Conservation (phyloP, 2,797 vertebrate genomes). For the Sebastes wilsoni region DNA sequence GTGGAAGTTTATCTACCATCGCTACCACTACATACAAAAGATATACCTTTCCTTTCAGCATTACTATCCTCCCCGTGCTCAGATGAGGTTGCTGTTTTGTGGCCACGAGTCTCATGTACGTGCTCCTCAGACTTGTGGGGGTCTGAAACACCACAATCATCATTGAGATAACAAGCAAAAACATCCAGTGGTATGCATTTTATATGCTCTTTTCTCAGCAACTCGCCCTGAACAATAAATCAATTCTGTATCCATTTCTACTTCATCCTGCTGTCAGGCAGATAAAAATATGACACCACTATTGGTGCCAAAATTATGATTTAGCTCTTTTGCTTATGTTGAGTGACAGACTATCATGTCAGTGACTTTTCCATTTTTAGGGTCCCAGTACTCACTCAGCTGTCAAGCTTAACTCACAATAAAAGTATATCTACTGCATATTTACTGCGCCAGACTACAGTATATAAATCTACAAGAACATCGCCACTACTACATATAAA, state of each 20-base stretch:
- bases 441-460: constrained; percentile 2
- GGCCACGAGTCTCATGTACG: neutral
- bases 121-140: constrained; percentile 9
- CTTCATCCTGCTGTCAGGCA: constrained; percentile 11
- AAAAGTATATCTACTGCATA: constrained; percentile 10
- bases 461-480: neutral
- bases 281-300: constrained; percentile 30
- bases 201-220: neutral
- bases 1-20: neutral
- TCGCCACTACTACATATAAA: neutral
- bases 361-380: constrained; percentile 22
- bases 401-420: constrained; percentile 16
- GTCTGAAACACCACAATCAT: constrained; percentile 18
- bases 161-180: neutral
- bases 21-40: neutral
- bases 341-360: constrained; percentile 37
- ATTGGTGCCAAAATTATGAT: constrained; percentile 26
- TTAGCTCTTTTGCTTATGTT: constrained; percentile 1
- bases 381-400: neutral
- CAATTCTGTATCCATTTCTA: neutral
- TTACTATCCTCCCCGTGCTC: neutral
- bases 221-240: neutral
- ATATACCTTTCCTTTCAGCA: constrained; percentile 39
- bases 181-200: neutral
- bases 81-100: constrained; percentile 13